Conservation (phyloP, 2,797 vertebrate genomes). For the Argya squamiceps region DNA sequence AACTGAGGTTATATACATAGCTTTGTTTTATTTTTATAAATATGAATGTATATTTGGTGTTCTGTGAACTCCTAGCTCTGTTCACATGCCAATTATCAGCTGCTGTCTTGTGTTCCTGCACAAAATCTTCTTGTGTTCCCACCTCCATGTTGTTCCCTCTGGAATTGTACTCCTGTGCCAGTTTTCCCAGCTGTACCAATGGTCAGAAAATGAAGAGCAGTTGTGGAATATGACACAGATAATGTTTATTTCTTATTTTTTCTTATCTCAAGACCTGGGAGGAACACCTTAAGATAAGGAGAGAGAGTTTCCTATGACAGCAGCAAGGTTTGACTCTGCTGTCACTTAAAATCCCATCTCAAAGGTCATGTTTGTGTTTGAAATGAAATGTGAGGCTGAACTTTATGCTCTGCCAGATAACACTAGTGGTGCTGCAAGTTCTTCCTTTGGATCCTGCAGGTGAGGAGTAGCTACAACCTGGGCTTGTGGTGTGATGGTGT, state of each 20-base stretch:
- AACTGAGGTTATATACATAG: too few relatives aligned
- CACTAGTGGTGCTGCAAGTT: neutral
- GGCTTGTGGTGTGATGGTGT: too few relatives aligned
- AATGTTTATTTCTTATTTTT: neutral
- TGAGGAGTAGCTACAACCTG: neutral
- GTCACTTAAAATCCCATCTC: neutral
- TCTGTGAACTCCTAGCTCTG: neutral
- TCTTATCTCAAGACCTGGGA: neutral
- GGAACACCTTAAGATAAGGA: neutral
- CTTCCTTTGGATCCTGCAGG: neutral
- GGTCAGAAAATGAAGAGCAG: neutral
- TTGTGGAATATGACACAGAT: neutral
- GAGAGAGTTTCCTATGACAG: neutral
- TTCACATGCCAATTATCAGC: neutral
- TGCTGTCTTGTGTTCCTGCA: neutral
- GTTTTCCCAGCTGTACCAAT: neutral
- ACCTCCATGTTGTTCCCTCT: neutral
- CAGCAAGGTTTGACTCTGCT: neutral
- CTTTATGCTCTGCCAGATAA: neutral
- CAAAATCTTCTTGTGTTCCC: neutral
- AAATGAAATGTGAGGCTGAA: neutral
- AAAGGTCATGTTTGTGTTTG: conserved; percentile 15
- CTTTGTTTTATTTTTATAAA: too few relatives aligned
- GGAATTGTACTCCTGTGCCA: neutral
- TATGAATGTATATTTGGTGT: neutral